phyloP scores from a whole-genome alignment of 2,797 vertebrate species.

The Falco cherrug region DNA sequence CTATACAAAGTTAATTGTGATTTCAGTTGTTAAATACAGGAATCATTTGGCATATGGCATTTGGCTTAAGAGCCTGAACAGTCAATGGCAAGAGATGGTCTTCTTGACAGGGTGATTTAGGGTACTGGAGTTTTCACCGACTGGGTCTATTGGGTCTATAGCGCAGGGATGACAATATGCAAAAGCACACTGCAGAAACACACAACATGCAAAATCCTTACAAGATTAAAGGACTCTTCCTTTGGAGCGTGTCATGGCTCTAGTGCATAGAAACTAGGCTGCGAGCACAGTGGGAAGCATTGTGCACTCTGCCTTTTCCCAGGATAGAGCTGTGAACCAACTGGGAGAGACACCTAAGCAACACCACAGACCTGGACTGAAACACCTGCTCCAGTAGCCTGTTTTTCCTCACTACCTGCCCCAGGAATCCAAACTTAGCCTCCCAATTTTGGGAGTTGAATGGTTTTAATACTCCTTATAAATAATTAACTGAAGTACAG shows the following conservation, averaged over 20 bases:
- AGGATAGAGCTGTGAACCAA: background rate
- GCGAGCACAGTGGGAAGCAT: background rate
- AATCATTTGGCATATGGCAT: background rate
- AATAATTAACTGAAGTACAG: background rate
- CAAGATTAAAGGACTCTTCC: background rate
- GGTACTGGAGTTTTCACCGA: background rate
- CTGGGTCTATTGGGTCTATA: background rate
- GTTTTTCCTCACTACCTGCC: background rate
- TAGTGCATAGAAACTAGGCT: background rate
- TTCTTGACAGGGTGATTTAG: background rate
- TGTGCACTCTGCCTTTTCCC: background rate
- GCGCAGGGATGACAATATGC: background rate
- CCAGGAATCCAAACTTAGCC: background rate
- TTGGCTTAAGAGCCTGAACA: background rate
- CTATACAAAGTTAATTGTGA: background rate
- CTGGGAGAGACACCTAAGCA: background rate
- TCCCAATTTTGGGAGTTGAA: background rate
- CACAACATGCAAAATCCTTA: too few relatives aligned
- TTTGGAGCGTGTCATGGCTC: background rate
- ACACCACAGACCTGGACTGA: background rate
- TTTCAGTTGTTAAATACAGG: background rate
- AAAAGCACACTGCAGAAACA: too few relatives aligned
- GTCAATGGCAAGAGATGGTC: background rate
- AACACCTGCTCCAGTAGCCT: background rate
- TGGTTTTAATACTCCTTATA: background rate